These are phyloP conservation scores for Pterostichus madidus DNA, from an alignment of 2,888 invertebrate genomes.

Conservation along the genomic window DNA sequence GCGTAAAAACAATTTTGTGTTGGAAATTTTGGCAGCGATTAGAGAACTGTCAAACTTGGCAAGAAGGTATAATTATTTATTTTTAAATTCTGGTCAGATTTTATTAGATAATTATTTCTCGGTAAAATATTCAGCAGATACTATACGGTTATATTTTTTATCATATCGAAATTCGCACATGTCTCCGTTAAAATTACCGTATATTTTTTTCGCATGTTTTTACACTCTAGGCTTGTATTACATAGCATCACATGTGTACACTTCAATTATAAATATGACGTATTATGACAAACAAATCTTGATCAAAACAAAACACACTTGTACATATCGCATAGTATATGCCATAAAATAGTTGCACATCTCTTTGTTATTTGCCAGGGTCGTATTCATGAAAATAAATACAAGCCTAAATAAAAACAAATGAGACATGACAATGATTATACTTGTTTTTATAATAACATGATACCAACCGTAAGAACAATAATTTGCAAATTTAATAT, in stretches of 20 bases:
- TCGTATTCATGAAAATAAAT: background rate
- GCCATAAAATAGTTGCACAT: slow-evolving; percentile 24
- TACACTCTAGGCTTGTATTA: slow-evolving; percentile 8
- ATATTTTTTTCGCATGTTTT: slow-evolving; percentile 15
- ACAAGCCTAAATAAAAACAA: background rate
- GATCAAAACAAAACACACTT: slow-evolving; percentile 28
- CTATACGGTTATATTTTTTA: too few relatives aligned
- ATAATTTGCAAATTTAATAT: too few relatives aligned
- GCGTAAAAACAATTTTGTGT: background rate
- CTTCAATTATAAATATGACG: slow-evolving; percentile 37
- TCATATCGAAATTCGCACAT: too few relatives aligned
- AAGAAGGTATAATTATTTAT: slow-evolving; percentile 5
- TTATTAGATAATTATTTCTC: background rate
- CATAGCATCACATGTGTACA: slow-evolving; percentile 5
- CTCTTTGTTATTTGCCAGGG: background rate
- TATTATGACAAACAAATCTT: slow-evolving; percentile 36
- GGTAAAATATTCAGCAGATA: too few relatives aligned
- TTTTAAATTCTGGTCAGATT: background rate
- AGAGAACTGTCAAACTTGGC: background rate
- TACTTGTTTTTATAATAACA: too few relatives aligned
- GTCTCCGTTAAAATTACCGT: too few relatives aligned
- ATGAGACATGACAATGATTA: too few relatives aligned
- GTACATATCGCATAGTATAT: slow-evolving; percentile 1
- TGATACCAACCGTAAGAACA: too few relatives aligned
- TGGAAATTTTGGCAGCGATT: background rate